phyloP scores from a whole-genome alignment of 2,113 vertebrate genomes.

The Chunga burmeisteri region DNA sequence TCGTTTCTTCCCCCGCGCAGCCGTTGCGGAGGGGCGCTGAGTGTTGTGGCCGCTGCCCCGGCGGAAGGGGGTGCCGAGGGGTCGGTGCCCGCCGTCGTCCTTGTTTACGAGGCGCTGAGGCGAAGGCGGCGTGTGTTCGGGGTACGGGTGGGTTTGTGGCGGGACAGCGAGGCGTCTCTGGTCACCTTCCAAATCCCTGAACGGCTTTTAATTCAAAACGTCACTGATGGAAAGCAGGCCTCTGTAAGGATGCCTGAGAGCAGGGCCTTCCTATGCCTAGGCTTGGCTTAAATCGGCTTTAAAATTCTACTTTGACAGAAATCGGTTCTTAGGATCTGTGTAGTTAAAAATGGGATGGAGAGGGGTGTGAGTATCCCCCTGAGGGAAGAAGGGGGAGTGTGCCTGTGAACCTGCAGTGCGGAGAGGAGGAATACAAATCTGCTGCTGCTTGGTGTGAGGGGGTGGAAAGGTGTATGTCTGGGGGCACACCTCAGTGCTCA shows the following conservation, averaged over 20 bases:
- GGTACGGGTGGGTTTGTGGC: neutral
- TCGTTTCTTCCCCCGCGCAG: rapidly evolving
- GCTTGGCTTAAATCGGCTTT: neutral
- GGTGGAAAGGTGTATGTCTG: no score
- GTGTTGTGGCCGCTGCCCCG: neutral
- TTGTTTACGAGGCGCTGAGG: neutral
- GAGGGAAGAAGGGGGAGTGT: neutral
- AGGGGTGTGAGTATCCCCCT: neutral
- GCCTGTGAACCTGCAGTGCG: neutral
- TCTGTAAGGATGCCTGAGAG: neutral
- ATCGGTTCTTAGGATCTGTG: neutral
- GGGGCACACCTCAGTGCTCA: neutral
- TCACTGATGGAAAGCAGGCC: constrained; percentile 33
- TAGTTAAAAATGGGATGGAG: neutral
- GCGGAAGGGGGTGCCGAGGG: no score
- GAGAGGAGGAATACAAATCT: neutral
- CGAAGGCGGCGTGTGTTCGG: neutral
- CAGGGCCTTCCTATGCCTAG: neutral
- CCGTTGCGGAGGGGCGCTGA: neutral
- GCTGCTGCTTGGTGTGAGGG: neutral
- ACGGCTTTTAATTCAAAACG: neutral
- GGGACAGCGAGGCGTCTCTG: neutral
- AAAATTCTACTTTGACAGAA: neutral
- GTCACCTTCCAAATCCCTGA: neutral
- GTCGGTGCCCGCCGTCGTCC: neutral